phyloP scores from a whole-genome alignment of 2,113 vertebrate genomes.

The Maccullochella peelii region DNA sequence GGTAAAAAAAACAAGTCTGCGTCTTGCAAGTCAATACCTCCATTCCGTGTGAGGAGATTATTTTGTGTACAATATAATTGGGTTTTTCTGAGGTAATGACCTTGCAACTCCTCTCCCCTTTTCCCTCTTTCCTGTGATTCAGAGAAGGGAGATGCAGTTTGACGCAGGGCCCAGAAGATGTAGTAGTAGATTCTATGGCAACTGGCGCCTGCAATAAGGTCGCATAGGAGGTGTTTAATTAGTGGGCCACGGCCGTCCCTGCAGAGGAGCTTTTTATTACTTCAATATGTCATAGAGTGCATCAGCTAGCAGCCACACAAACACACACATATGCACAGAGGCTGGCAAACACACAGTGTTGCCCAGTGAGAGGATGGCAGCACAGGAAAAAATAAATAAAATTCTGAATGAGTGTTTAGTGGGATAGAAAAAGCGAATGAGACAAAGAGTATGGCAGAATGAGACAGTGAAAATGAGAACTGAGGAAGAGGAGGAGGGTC shows the following conservation, averaged over 20 bases:
- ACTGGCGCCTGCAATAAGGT: slow-evolving; percentile 82
- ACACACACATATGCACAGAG: slow-evolving; percentile 10
- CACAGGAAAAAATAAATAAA: not conserved
- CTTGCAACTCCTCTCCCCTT: slow-evolving; percentile 59
- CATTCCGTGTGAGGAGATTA: slow-evolving; percentile 62
- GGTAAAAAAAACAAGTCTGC: slow-evolving; percentile 30
- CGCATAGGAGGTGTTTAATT: slow-evolving; percentile 86
- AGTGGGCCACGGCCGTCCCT: slow-evolving; percentile 80
- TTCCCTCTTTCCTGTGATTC: slow-evolving; percentile 53
- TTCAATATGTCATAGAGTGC: slow-evolving; percentile 84
- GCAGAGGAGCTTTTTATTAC: slow-evolving; percentile 84
- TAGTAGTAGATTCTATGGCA: slow-evolving; percentile 74
- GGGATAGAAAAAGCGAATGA: slow-evolving; percentile 4
- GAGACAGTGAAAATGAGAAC: not conserved
- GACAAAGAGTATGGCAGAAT: not conserved
- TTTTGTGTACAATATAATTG: slow-evolving; percentile 67
- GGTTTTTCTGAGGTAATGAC: slow-evolving; percentile 74
- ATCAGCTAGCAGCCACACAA: slow-evolving; percentile 60
- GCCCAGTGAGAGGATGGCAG: slow-evolving; percentile 1
- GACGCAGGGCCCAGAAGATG: slow-evolving; percentile 69
- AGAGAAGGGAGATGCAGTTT: slow-evolving; percentile 76
- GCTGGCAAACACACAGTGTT: slow-evolving; percentile 4
- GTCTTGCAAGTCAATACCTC: slow-evolving; percentile 58
- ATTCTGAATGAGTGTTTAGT: not conserved
- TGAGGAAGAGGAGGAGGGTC: slow-evolving; percentile 11